Percentiles rank a stretch among this genome's conserved stretches.
These are phyloP conservation scores for Drosophila quadrilineata DNA, from an alignment of 1,140 invertebrate species.

Conservation along the genomic window DNA sequence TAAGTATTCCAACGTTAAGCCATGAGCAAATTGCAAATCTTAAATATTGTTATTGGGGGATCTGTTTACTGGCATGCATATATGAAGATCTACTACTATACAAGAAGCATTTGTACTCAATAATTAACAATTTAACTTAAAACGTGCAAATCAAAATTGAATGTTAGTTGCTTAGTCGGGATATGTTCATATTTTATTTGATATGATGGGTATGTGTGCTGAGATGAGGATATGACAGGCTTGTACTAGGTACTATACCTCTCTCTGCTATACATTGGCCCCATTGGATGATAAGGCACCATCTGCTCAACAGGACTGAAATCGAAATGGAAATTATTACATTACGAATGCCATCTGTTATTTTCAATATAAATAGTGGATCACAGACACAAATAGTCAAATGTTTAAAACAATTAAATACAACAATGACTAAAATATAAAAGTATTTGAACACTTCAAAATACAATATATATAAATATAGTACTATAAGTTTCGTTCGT, in stretches of 20 bases:
- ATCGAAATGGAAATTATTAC: conserved; percentile 77
- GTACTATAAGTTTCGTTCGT: neutral
- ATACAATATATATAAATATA: conserved; percentile 25
- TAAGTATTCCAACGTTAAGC: conserved; percentile 32
- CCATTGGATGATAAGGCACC: conserved; percentile 82
- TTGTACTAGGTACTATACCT: conserved; percentile 77
- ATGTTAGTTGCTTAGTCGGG: conserved; percentile 15
- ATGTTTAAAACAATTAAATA: neutral
- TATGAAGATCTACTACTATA: too few relatives aligned
- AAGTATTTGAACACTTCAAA: too few relatives aligned
- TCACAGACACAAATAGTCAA: neutral
- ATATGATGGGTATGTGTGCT: conserved; percentile 20
- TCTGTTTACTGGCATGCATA: conserved; percentile 39
- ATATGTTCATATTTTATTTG: neutral
- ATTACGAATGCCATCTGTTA: conserved; percentile 51
- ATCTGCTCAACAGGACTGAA: conserved; percentile 82
- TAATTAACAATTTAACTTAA: conserved; percentile 38
- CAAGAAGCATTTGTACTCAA: conserved; percentile 22
- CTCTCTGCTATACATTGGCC: conserved; percentile 81
- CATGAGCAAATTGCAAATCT: conserved; percentile 7
- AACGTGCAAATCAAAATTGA: conserved; percentile 30
- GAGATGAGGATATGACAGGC: conserved; percentile 51
- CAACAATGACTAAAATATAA: conserved; percentile 8
- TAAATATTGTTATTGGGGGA: conserved; percentile 10
- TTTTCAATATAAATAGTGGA: conserved; percentile 8